phyloP scores from a whole-genome alignment of 2,113 vertebrate species.

The Podarcis muralis region DNA sequence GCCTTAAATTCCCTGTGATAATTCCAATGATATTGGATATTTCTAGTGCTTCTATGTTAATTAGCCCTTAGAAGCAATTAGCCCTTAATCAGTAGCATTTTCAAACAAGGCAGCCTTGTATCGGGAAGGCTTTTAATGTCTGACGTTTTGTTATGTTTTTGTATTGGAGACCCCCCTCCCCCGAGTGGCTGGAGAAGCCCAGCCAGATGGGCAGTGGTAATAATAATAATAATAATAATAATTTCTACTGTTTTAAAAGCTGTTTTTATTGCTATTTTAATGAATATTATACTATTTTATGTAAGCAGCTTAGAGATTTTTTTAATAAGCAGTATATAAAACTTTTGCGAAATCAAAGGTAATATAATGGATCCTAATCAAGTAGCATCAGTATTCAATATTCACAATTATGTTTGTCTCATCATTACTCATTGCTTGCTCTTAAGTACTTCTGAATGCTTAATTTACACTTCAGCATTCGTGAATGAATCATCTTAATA shows the following conservation, averaged over 20 bases:
- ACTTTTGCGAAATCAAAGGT: no score
- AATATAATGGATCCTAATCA: not conserved
- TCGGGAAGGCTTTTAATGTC: no score
- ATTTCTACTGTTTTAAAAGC: no score
- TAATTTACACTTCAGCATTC: not conserved
- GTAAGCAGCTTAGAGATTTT: no score
- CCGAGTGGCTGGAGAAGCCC: not conserved
- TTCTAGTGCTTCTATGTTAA: not conserved
- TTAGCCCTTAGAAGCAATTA: not conserved
- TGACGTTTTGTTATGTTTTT: no score
- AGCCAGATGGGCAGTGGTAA: not conserved
- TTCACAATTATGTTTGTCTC: not conserved
- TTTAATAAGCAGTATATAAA: no score
- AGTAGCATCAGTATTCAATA: not conserved
- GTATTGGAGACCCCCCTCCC: no score
- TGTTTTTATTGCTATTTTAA: no score
- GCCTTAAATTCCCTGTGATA: not conserved
- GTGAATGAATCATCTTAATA: not conserved
- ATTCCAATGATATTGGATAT: not conserved
- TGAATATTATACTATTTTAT: no score
- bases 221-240: no score
- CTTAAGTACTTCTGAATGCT: not conserved
- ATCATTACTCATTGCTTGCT: not conserved
- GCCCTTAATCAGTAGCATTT: not conserved
- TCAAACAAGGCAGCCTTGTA: not conserved